Evolutionary conservation across 2,797 vertebrate genomes (phyloP), one percentile per base, ranked within the genome.

Genomic region (Hipposideros larvatus): DNA sequence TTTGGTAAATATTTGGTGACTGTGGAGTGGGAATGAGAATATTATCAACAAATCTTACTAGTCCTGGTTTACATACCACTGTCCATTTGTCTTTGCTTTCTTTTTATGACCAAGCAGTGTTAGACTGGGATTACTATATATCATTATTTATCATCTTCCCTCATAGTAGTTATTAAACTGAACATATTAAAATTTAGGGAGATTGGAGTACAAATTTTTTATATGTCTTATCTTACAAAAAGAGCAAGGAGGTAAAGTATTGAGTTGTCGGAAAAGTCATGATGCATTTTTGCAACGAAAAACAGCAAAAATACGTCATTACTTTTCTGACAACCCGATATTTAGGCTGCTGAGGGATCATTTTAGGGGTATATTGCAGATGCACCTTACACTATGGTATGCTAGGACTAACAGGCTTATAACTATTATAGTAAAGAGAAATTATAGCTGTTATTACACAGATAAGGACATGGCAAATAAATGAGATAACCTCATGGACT

Each of bases 61-160:
- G 34, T 59, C 34, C 61, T 71, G 8, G 48, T 88, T 87, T 79
- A 61, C 28, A n/a, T 43, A 46, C 31, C 24, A 7, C 43, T 73
- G 1, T 59, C 51, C 28, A 57, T 41, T 43, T 21, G 79, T 86
- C 4, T 51, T 87, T 80, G 24, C 24, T 86, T 92, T 31, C 21
- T 88, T 90, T 82, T 28, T 95, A 41, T 87, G 79, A 7, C 19
- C 10, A 78, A 16, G 31, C 26, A 48, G 2, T 90, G 2, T 92
- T 37, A 78, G 15, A 59, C 41, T 85, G 15, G 31, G 57, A 61
- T 91, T 85, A 66, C 24, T 83, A 9, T 80, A 82, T 71, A 46
- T 88, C 83, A 68, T 89, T 90, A 65, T 24, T 55, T 87, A 19
- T 86, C 66, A 43, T 96, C 70, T 80, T 96, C 66, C 66, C 28